These are phyloP conservation scores for Apostichopus californicus DNA, from an alignment of 35 echinoderm and acorn worm species.

Conservation along the genomic window DNA sequence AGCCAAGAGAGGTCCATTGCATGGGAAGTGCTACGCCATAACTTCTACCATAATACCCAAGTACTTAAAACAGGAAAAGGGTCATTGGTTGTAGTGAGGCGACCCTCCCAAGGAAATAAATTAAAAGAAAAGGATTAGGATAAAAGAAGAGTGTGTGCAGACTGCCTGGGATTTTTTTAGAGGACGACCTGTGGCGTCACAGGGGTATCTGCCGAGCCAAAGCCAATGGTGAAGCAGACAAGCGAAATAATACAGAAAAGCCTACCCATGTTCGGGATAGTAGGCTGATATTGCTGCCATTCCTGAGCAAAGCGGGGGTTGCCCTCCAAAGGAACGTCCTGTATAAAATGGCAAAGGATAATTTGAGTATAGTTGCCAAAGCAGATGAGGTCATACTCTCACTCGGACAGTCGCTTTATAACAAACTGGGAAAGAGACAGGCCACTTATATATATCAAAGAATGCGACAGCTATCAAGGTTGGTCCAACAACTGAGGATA, in stretches of 20 bases:
- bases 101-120: too few species aligned
- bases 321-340: background rate
- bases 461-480: background rate
- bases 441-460: background rate
- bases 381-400: background rate
- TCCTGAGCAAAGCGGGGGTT: background rate
- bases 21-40: too few species aligned
- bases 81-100: too few species aligned
- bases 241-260: background rate
- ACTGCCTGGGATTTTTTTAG: conserved; percentile 4
- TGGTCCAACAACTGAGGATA: background rate
- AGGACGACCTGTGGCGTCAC: background rate
- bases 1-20: background rate
- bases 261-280: background rate
- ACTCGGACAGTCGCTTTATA: background rate
- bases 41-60: background rate
- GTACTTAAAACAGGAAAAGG: too few species aligned
- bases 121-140: background rate
- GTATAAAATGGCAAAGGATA: background rate
- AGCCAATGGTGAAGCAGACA: background rate
- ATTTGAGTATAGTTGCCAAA: background rate
- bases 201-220: background rate
- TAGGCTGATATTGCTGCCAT: background rate
- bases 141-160: background rate
- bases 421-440: background rate